phyloP scores from a whole-genome alignment of 2,797 vertebrate species.

The Channa striata region DNA sequence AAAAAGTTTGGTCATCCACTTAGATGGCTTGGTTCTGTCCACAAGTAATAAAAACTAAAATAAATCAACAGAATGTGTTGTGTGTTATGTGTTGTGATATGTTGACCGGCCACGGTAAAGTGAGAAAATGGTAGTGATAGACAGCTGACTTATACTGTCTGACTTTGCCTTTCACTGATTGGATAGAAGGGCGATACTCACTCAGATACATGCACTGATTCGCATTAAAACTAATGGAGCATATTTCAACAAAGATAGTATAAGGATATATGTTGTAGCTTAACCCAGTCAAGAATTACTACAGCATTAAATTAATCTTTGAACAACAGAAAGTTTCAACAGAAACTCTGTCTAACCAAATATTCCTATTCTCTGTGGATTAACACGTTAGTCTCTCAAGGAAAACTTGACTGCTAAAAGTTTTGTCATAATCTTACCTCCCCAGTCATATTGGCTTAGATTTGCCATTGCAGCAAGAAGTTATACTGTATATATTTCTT shows the following conservation, averaged over 20 bases:
- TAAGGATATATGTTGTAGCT: background rate
- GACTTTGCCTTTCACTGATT: too few species aligned
- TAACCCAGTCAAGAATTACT: background rate
- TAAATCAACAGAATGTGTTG: background rate
- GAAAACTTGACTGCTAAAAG: background rate
- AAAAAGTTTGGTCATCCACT: too few species aligned
- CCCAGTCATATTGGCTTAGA: background rate
- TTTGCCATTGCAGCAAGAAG: background rate
- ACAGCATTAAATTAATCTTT: background rate
- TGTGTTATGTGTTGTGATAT: background rate
- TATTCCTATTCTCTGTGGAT: background rate
- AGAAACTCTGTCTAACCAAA: background rate
- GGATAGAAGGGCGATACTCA: too few species aligned
- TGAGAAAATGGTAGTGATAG: background rate
- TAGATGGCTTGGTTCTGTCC: background rate
- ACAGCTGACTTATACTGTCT: too few species aligned
- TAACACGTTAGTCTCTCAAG: background rate
- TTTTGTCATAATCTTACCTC: background rate
- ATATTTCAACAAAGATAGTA: background rate
- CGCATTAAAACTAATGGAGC: background rate
- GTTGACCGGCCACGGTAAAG: background rate
- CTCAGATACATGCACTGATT: too few species aligned
- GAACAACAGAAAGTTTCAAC: background rate
- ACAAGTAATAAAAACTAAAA: background rate
- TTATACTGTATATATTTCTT: slow-evolving; percentile 1